phyloP scores from a whole-genome alignment of 1,140 invertebrate genomes.

The Diploscapter pachys region DNA sequence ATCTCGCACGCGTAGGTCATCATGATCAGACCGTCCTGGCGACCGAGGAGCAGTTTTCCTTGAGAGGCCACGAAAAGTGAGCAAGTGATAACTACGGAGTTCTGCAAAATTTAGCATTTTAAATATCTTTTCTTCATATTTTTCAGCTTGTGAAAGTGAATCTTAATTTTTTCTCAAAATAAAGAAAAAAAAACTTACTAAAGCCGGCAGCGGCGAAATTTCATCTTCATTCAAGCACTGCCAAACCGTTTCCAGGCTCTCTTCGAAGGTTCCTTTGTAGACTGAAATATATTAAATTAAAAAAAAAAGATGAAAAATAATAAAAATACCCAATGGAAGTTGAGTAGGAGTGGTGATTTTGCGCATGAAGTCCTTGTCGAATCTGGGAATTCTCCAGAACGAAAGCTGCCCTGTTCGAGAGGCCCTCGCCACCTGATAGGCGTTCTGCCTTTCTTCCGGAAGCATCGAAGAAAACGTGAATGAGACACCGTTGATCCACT shows the following conservation, averaged over 20 bases:
- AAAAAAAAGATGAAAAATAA: slow-evolving; percentile 4
- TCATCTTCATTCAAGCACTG: slow-evolving; percentile 38
- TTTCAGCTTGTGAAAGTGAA: not conserved
- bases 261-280: slow-evolving; percentile 33
- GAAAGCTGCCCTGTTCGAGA: slow-evolving; percentile 19
- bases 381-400: slow-evolving; percentile 29
- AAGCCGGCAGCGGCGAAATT: slow-evolving; percentile 40
- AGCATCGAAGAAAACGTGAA: slow-evolving; percentile 15
- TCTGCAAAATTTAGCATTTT: slow-evolving; percentile 21
- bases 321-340: slow-evolving; percentile 25
- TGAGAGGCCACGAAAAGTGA: slow-evolving; percentile 87
- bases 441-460: not conserved
- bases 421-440: slow-evolving; percentile 9
- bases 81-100: slow-evolving; percentile 61
- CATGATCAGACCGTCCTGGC: slow-evolving; percentile 93
- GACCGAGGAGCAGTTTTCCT: slow-evolving; percentile 84
- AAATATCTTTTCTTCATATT: too few species aligned
- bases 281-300: slow-evolving; percentile 6
- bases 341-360: slow-evolving; percentile 8
- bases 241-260: slow-evolving; percentile 47
- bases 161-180: too few species aligned
- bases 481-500: slow-evolving; percentile 23
- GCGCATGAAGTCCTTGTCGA: slow-evolving; percentile 32
- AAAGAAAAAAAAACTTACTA: slow-evolving; percentile 8
- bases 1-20: slow-evolving; percentile 92